Conservation (phyloP, 2,888 invertebrate species). For the Aromia moschata region DNA sequence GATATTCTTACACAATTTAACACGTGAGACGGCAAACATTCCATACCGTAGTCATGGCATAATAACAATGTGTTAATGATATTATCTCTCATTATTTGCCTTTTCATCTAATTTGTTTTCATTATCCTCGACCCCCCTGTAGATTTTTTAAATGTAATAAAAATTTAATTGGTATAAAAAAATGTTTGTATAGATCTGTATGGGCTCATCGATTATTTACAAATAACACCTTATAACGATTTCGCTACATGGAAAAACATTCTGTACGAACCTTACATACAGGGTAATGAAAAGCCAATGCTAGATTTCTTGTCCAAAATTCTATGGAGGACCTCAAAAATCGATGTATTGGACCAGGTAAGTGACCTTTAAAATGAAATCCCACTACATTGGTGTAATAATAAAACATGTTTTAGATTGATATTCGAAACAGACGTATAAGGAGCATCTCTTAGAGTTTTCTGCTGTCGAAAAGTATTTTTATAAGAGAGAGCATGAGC, state of each 20-base stretch:
- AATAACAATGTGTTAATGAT: no score
- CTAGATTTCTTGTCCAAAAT: constrained; percentile 66
- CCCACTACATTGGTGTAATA: no score
- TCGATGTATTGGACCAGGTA: constrained; percentile 72
- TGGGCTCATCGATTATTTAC: constrained; percentile 71
- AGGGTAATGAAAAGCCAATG: constrained; percentile 63
- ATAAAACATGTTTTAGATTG: no score
- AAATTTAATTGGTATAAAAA: constrained; percentile 35
- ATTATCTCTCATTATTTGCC: no score
- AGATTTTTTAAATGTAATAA: no score
- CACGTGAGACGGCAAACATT: no score
- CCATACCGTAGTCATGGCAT: no score
- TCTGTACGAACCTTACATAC: constrained; percentile 65
- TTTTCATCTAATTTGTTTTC: no score
- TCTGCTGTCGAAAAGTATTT: constrained; percentile 79
- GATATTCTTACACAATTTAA: no score
- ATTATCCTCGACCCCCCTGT: no score
- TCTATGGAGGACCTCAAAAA: constrained; percentile 77
- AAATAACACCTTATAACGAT: constrained; percentile 67
- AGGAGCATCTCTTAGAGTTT: constrained; percentile 70
- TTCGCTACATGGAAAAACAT: constrained; percentile 65
- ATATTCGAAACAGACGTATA: constrained; percentile 72
- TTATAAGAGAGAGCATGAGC: constrained; percentile 71
- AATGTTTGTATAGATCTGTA: constrained; percentile 60
- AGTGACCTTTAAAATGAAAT: no score